Evolutionary conservation across 2,797 vertebrate genomes (phyloP), one percentile per base, ranked within the genome.

Genomic region (Carcharodon carcharias): DNA sequence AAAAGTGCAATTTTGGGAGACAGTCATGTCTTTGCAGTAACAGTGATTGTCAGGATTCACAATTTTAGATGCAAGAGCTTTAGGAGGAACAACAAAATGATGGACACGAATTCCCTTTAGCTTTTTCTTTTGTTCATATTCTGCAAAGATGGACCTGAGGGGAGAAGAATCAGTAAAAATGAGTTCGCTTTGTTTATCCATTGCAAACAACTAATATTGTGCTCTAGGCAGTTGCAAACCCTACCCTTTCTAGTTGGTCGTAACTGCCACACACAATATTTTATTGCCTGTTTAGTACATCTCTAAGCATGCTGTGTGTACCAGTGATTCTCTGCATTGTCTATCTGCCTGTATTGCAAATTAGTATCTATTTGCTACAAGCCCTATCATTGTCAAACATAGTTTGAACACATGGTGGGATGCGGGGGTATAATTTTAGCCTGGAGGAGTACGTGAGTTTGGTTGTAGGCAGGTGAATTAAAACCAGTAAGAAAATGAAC

Each of bases 41-140:
- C 99, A 99, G 0, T 96, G 96, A 96, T 99, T 99, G 28, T 98
- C 98, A 35, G 97, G 97, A 45, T 99, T 99, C 31, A 96, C 96
- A 0, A 3, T 0, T 0, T 99, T 98, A 0, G 99, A 97, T 0
- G 98, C 99, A 92, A 99, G 97, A 0, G 98, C 98, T 14, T 96
- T 85, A 0, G 97, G 9, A 65, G 97, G 98, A 93, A 99, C 98
- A 28, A 96, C 0, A 96, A 97, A 99, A 96, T 98, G 98, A 96
- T 98, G 99, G 58, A 99, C 98, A 0, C 97, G 89, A 63, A 99
- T 99, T 96, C 98, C 99, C 97, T 98, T 99, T 97, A 99, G 97
- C 0, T 97, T 9, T 82, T 97, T 0, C 35, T 97, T 98, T 0
- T 85, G 0, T 0, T 96, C 50, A 96, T 97, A 99, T 45, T 97